phyloP scores from a whole-genome alignment of 1,140 invertebrate species.

The Ooceraea biroi region DNA sequence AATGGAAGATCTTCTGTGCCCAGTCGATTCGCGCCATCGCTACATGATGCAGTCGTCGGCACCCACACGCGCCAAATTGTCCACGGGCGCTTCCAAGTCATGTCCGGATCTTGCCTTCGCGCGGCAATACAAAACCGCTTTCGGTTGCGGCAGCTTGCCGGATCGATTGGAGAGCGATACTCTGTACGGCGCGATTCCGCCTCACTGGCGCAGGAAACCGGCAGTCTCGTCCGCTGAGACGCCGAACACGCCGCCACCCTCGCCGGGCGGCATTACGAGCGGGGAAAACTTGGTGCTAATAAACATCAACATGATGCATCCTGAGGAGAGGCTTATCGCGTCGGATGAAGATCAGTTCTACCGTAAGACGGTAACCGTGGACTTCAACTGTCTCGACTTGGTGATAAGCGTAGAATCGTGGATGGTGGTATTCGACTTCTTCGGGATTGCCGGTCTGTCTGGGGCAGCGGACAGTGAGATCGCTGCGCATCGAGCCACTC shows the following conservation, averaged over 20 bases:
- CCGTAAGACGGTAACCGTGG: constrained; percentile 88
- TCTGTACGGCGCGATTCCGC: constrained; percentile 82
- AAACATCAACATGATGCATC: constrained; percentile 85
- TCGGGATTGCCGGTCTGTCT: constrained; percentile 88
- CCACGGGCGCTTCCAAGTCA: constrained; percentile 91
- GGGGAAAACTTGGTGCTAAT: constrained; percentile 88
- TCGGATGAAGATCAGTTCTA: constrained; percentile 43
- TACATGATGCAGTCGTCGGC: constrained; percentile 92
- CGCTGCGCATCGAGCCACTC: constrained; percentile 51
- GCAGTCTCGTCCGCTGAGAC: constrained; percentile 73
- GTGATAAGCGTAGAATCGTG: constrained; percentile 97
- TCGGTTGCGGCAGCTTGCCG: constrained; percentile 88
- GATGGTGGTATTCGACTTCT: constrained; percentile 97
- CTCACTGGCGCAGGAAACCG: constrained; percentile 81
- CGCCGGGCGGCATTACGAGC: constrained; percentile 84
- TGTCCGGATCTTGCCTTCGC: constrained; percentile 91
- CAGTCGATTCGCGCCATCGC: constrained; percentile 91
- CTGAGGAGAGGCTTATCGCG: constrained; percentile 58
- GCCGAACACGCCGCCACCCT: constrained; percentile 91
- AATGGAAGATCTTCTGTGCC: constrained; percentile 95
- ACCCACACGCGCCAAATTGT: constrained; percentile 81
- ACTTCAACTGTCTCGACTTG: constrained; percentile 96
- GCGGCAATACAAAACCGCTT: constrained; percentile 73
- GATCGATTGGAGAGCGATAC: constrained; percentile 89
- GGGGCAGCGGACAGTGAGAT: constrained; percentile 31